A percentile compares a stretch with the other conserved stretches of the same genome.
phyloP scores from a whole-genome alignment of 2,113 vertebrate species.

The Macrotus californicus region DNA sequence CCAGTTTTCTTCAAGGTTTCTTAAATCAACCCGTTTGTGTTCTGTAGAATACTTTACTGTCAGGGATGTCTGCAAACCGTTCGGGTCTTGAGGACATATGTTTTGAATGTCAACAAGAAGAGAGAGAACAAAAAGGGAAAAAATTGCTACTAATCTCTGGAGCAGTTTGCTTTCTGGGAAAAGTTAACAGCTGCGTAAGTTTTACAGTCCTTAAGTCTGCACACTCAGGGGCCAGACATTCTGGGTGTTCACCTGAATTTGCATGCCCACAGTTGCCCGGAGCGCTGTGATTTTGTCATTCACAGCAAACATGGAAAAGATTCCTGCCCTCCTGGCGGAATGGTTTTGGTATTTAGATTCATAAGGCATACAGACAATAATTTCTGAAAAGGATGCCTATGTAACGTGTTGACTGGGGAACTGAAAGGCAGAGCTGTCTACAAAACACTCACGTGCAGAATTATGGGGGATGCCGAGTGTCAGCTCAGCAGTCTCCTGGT shows the following conservation, averaged over 20 bases:
- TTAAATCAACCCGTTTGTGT: neutral
- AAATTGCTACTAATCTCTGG: constrained; percentile 3
- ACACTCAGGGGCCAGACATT: neutral
- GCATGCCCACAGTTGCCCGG: neutral
- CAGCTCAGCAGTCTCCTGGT: neutral
- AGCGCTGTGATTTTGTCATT: constrained; percentile 9
- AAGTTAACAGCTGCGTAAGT: constrained; percentile 34
- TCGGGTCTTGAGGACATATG: neutral
- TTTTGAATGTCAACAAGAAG: constrained; percentile 50
- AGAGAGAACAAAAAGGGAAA: neutral
- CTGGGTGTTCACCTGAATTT: neutral
- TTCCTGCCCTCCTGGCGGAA: neutral
- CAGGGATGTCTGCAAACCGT: neutral
- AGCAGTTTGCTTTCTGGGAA: constrained; percentile 45
- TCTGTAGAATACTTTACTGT: neutral
- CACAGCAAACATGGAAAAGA: neutral
- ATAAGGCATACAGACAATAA: constrained; percentile 17
- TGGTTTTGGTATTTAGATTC: constrained; percentile 24
- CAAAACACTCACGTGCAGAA: neutral
- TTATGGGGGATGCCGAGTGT: neutral
- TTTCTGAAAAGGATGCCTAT: constrained; percentile 38
- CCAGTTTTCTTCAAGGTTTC: neutral
- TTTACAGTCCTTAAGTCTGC: neutral
- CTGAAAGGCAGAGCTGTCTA: constrained; percentile 35
- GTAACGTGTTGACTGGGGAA: constrained; percentile 32